These are phyloP conservation scores for Cyclura pinguis DNA, from an alignment of 2,797 vertebrate genomes.

Conservation along the genomic window DNA sequence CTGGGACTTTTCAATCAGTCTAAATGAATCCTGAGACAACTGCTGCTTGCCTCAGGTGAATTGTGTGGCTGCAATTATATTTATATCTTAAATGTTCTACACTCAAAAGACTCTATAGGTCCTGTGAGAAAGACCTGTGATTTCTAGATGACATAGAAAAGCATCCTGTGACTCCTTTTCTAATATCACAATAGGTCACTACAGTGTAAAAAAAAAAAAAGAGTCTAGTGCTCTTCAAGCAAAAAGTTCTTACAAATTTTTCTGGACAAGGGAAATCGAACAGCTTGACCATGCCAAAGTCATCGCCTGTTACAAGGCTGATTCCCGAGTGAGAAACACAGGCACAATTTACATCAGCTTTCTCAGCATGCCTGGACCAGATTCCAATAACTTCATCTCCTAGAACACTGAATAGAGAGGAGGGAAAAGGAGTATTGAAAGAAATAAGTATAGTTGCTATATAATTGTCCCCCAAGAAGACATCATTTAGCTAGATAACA, in stretches of 20 bases:
- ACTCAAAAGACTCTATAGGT: background rate
- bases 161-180: background rate
- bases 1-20: too few relatives aligned
- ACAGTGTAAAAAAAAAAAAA: background rate
- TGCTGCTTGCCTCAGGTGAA: background rate
- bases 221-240: slow-evolving; percentile 1
- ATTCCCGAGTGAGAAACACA: slow-evolving; percentile 98
- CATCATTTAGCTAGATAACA: background rate
- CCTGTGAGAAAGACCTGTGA: background rate
- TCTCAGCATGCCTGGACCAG: slow-evolving; percentile 97
- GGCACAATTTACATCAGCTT: slow-evolving; percentile 96
- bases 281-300: slow-evolving; percentile 99
- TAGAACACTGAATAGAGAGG: slow-evolving; percentile 85
- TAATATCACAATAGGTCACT: background rate
- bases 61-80: too few relatives aligned
- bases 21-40: too few relatives aligned
- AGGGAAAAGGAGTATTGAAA: background rate
- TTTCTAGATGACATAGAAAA: background rate
- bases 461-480: background rate
- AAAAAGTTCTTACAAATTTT: slow-evolving; percentile 92
- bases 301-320: slow-evolving; percentile 95
- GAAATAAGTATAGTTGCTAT: background rate
- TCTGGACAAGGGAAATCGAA: slow-evolving; percentile 98
- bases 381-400: slow-evolving; percentile 97
- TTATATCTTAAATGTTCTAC: slow-evolving; percentile 13